phyloP scores from a whole-genome alignment of 2,888 invertebrate genomes.

The Frankliniella intonsa region DNA sequence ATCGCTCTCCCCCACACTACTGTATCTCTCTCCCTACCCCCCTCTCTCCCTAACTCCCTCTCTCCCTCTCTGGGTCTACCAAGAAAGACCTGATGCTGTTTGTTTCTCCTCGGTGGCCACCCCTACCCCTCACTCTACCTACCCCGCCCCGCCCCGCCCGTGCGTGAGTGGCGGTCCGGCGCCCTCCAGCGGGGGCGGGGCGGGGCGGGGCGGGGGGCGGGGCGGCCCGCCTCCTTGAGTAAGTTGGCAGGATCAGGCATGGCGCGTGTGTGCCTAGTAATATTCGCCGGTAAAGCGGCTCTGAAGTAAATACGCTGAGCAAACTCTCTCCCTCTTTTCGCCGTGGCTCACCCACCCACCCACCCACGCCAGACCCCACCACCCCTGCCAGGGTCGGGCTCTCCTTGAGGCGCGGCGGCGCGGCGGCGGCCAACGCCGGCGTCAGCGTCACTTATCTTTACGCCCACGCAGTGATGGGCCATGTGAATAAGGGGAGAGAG shows the following conservation, averaged over 20 bases:
- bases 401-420: neutral
- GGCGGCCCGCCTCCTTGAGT: neutral
- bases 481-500: too few species aligned
- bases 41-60: too few species aligned
- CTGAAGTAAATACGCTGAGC: conserved; percentile 12
- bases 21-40: too few species aligned
- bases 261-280: conserved; percentile 6
- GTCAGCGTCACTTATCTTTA: too few species aligned
- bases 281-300: conserved; percentile 19
- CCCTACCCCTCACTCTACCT: too few species aligned
- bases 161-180: neutral
- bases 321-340: neutral
- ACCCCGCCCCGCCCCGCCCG: neutral
- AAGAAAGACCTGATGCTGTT: too few species aligned
- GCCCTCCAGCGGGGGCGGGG: neutral
- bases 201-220: neutral
- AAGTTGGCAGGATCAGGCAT: too few species aligned
- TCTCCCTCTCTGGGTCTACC: too few species aligned
- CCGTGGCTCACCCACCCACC: neutral
- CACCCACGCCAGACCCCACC: neutral
- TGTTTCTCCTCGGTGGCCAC: too few species aligned
- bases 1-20: too few species aligned
- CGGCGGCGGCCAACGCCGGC: neutral
- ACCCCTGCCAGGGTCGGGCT: neutral
- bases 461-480: too few species aligned